Conservation (phyloP, 2,888 invertebrate species). For the Miltochrista miniata region DNA sequence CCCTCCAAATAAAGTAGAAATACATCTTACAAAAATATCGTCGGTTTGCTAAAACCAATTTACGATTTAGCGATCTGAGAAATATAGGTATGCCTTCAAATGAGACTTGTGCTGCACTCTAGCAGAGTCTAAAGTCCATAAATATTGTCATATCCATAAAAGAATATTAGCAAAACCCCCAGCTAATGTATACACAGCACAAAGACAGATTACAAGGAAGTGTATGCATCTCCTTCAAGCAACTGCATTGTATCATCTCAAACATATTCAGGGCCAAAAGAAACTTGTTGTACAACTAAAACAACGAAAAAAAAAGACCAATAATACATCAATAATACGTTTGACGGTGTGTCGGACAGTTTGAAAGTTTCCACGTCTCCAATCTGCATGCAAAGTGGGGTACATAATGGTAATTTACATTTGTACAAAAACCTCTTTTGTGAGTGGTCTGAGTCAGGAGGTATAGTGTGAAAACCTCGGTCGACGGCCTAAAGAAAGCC, state of each 20-base stretch:
- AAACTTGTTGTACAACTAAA: constrained; percentile 22
- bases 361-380: constrained; percentile 51
- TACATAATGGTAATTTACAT: constrained; percentile 76
- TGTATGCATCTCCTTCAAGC: constrained; percentile 10
- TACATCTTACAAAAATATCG: too few species aligned
- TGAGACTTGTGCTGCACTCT: too few species aligned
- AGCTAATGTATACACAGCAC: constrained; percentile 13
- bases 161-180: neutral
- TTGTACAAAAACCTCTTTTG: constrained; percentile 68
- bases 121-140: too few species aligned
- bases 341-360: constrained; percentile 33
- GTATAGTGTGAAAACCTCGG: constrained; percentile 65
- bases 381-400: constrained; percentile 73
- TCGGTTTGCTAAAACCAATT: too few species aligned
- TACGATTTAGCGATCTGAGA: too few species aligned
- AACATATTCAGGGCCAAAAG: constrained; percentile 17
- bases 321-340: constrained; percentile 33
- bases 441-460: constrained; percentile 58
- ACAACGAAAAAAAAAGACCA: constrained; percentile 15
- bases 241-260: constrained; percentile 15
- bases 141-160: neutral
- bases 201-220: constrained; percentile 15
- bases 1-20: too few species aligned
- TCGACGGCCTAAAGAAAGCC: constrained; percentile 65
- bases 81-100: too few species aligned